These are phyloP conservation scores for Macrosoma leucophasiata DNA, from an alignment of 2,888 invertebrate genomes.

Conservation along the genomic window DNA sequence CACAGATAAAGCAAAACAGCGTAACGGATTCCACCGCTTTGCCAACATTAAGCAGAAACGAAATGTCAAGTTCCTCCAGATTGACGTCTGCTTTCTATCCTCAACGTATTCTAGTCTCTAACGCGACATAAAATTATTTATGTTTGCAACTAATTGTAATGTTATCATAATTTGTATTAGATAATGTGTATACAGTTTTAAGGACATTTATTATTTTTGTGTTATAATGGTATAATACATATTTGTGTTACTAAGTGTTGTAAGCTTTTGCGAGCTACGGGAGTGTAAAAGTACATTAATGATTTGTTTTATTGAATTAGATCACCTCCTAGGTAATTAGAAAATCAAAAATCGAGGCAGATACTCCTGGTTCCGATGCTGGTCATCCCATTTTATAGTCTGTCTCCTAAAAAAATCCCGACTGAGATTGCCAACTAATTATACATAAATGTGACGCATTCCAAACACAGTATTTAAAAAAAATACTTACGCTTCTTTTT, in stretches of 20 bases:
- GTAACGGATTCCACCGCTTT: constrained; percentile 50
- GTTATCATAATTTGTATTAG: constrained; percentile 54
- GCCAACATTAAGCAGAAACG: constrained; percentile 52
- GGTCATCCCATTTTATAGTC: constrained; percentile 42
- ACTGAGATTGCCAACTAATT: constrained; percentile 45
- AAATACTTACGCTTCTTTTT: constrained; percentile 53
- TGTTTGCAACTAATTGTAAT: constrained; percentile 69
- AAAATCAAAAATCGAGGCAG: constrained; percentile 38
- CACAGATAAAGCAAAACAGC: constrained; percentile 34
- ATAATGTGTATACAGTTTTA: constrained; percentile 47
- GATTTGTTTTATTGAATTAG: constrained; percentile 38
- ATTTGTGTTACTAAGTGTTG: constrained; percentile 62
- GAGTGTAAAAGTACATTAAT: constrained; percentile 62
- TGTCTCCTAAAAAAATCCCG: constrained; percentile 39
- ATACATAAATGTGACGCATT: constrained; percentile 57
- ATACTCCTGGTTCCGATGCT: constrained; percentile 47
- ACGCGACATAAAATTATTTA: constrained; percentile 61
- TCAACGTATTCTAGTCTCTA: constrained; percentile 75
- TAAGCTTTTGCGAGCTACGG: constrained; percentile 51
- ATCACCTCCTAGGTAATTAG: constrained; percentile 58
- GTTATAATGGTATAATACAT: constrained; percentile 39
- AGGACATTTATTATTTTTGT: constrained; percentile 56
- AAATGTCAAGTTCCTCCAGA: constrained; percentile 53
- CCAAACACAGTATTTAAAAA: constrained; percentile 61
- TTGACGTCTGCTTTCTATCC: constrained; percentile 71